Percentiles rank a stretch among this genome's conserved stretches.
Evolutionary conservation across 2,797 vertebrate species (phyloP).

Genomic region (Podargus strigoides): DNA sequence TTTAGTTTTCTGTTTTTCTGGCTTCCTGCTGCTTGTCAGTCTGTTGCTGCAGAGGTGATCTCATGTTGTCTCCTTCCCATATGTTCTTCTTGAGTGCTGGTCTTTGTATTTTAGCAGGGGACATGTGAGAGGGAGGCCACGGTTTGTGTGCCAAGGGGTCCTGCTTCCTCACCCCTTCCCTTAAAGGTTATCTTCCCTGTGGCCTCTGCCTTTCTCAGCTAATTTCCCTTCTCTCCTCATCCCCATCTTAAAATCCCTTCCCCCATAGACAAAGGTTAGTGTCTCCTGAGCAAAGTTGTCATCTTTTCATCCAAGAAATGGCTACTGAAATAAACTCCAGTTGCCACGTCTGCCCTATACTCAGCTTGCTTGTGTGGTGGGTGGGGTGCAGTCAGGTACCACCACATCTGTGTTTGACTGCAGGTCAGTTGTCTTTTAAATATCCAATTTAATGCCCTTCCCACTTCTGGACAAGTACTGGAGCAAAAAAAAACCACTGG

Average conservation of each 20-base stretch:
- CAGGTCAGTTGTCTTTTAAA: neutral
- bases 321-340: neutral
- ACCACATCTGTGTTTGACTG: neutral
- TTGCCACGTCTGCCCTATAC: neutral
- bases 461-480: neutral
- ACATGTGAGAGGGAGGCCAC: fast-evolving
- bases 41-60: neutral
- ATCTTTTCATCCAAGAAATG: neutral
- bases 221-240: neutral
- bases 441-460: fast-evolving
- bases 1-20: neutral
- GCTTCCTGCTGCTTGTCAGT: neutral
- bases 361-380: neutral
- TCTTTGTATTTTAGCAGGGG: neutral
- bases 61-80: neutral
- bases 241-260: neutral
- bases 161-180: neutral
- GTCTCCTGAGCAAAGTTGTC: neutral
- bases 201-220: neutral
- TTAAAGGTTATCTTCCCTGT: neutral
- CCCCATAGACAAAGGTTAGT: neutral
- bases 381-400: neutral
- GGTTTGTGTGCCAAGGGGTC: neutral
- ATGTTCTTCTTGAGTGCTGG: neutral
- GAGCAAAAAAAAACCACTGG: neutral